These are phyloP conservation scores for Chaetorhynchus papuensis DNA, from an alignment of 2,113 vertebrate species.

Conservation along the genomic window DNA sequence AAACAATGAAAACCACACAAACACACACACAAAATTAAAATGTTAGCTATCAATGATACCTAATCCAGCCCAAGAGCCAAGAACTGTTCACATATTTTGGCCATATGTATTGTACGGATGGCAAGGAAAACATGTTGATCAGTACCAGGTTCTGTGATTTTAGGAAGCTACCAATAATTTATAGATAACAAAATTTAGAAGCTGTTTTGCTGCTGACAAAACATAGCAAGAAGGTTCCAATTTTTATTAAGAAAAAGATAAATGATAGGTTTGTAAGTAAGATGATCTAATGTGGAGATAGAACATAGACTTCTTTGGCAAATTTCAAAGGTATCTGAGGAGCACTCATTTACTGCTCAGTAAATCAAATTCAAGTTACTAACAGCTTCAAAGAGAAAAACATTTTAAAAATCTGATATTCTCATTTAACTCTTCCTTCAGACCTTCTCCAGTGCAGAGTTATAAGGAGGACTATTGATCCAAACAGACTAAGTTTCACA, in stretches of 20 bases:
- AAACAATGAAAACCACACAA: fast-evolving
- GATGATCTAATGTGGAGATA: not conserved
- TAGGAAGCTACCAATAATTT: not conserved
- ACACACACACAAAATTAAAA: not conserved
- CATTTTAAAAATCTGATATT: not conserved
- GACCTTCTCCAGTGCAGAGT: not conserved
- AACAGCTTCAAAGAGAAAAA: not conserved
- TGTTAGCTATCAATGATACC: not conserved
- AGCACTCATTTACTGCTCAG: not conserved
- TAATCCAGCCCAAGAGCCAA: not conserved
- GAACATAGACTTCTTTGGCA: not conserved
- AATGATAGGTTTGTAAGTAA: not conserved
- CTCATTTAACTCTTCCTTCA: not conserved
- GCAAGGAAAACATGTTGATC: not conserved
- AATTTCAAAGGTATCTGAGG: not conserved
- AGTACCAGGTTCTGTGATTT: not conserved
- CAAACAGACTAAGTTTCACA: conserved; percentile 12
- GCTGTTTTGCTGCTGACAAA: not conserved
- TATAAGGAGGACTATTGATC: not conserved
- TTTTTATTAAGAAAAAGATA: not conserved
- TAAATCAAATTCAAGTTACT: not conserved
- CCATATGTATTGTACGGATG: not conserved
- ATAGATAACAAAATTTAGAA: not conserved
- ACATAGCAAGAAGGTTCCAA: not conserved
- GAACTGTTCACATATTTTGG: not conserved